Evolutionary conservation across 2,888 invertebrate genomes (phyloP).

Genomic region (Hypomecis atomaria): DNA sequence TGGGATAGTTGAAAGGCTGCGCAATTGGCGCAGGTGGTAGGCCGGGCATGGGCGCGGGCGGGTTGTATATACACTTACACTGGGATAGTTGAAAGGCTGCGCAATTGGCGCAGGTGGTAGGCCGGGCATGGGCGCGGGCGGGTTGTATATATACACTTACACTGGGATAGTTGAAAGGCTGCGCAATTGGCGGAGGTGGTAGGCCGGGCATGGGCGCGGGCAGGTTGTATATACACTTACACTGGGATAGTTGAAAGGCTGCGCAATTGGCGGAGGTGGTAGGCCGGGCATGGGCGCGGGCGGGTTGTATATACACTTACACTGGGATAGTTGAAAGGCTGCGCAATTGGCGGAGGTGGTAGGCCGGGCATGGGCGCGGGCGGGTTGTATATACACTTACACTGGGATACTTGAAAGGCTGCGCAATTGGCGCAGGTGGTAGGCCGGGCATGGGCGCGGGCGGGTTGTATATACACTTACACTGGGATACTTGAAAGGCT

Average conservation of each 20-base stretch:
- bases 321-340: constrained; percentile 88
- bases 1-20: constrained; percentile 88
- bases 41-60: constrained; percentile 83
- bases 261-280: constrained; percentile 73
- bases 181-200: constrained; percentile 73
- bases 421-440: no score
- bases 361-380: constrained; percentile 79
- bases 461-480: no score
- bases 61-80: constrained; percentile 70
- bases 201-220: constrained; percentile 79
- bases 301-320: no score
- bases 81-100: constrained; percentile 88
- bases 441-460: no score
- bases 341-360: constrained; percentile 73
- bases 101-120: constrained; percentile 75
- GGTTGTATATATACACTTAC: no score
- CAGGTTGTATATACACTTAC: no score
- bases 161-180: constrained; percentile 88
- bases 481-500: no score
- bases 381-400: no score
- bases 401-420: no score
- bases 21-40: constrained; percentile 75
- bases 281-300: constrained; percentile 79
- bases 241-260: constrained; percentile 88
- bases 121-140: constrained; percentile 83